Evolutionary conservation across 2,797 vertebrate species (phyloP).

Genomic region (Melanotaenia parkinsoni): DNA sequence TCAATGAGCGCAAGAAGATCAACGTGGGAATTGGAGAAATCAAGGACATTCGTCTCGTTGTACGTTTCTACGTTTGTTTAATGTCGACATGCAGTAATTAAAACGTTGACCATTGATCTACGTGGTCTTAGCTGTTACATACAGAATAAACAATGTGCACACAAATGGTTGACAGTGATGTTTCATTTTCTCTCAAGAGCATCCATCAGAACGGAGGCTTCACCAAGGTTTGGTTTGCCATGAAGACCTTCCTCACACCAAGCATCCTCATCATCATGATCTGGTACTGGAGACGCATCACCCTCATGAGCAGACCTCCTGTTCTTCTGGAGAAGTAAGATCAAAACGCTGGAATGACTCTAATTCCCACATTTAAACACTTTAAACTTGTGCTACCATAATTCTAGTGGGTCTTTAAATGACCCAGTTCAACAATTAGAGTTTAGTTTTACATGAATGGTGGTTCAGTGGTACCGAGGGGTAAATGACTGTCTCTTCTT

Average conservation of each 20-base stretch:
- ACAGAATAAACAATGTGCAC: background rate
- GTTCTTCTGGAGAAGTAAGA: constrained; percentile 96
- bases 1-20: constrained; percentile 90
- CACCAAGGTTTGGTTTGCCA: constrained; percentile 98
- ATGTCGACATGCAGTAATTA: background rate
- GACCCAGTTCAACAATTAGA: background rate
- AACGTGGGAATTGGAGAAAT: constrained; percentile 96
- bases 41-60: constrained; percentile 92
- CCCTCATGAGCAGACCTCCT: constrained; percentile 91
- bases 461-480: background rate
- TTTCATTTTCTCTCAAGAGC: constrained; percentile 74
- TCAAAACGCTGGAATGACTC: background rate
- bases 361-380: background rate
- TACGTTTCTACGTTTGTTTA: constrained; percentile 70
- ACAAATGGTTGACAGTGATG: background rate
- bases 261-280: constrained; percentile 97
- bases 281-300: constrained; percentile 98
- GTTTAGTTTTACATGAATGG: background rate
- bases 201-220: constrained; percentile 99
- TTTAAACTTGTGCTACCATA: background rate
- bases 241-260: constrained; percentile 98
- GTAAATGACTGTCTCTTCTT: too few species aligned
- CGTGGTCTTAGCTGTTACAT: background rate
- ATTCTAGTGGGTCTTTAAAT: background rate
- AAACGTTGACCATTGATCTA: background rate